phyloP scores from a whole-genome alignment of 2,888 invertebrate genomes.

The Resseliella maxima region DNA sequence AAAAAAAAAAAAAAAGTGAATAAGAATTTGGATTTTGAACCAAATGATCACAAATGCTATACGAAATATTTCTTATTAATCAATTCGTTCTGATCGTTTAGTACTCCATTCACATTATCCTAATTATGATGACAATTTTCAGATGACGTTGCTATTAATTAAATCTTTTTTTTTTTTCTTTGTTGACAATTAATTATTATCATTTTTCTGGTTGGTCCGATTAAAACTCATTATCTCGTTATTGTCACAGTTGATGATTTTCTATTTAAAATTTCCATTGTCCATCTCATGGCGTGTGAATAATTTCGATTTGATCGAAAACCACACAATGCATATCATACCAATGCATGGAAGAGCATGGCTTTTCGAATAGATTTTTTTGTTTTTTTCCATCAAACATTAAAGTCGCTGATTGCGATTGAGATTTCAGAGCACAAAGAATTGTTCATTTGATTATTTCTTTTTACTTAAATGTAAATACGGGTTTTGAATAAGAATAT shows the following conservation, averaged over 20 bases:
- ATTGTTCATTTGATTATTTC: no score
- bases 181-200: background rate
- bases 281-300: background rate
- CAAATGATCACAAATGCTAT: background rate
- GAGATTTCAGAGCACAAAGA: no score
- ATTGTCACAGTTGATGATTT: slow-evolving; percentile 20
- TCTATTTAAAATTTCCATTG: background rate
- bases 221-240: slow-evolving; percentile 3
- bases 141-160: slow-evolving; percentile 4
- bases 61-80: background rate
- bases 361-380: no score
- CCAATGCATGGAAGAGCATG: no score
- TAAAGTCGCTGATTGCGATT: no score
- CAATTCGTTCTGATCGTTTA: background rate
- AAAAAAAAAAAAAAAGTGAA: no score
- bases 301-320: background rate
- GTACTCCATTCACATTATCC: background rate
- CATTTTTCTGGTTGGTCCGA: background rate
- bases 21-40: no score
- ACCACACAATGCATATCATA: no score
- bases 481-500: no score
- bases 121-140: background rate
- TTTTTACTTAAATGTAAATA: no score
- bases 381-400: no score
- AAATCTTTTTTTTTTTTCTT: background rate